Conservation (phyloP, 2,888 invertebrate genomes). For the Ypsolopha scabrella region DNA sequence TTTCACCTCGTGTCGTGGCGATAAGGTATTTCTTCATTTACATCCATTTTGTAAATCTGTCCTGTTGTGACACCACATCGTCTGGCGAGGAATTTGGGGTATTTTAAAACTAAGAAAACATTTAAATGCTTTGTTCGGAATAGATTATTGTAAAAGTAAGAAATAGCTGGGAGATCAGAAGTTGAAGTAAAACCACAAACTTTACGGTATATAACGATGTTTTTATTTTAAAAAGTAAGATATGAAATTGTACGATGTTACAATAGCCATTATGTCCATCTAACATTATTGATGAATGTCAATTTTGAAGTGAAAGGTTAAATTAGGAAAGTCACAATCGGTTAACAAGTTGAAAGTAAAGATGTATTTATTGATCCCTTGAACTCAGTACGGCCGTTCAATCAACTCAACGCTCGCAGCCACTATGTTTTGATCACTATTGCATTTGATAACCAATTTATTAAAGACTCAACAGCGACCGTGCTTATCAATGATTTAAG, state of each 20-base stretch:
- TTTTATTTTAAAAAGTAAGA: not conserved
- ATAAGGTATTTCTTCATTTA: slow-evolving; percentile 51
- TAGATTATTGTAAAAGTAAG: not conserved
- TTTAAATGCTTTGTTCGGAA: slow-evolving; percentile 6
- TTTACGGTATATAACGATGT: not conserved
- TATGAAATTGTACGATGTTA: not conserved
- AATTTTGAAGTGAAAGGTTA: not conserved
- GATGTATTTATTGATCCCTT: slow-evolving; percentile 16
- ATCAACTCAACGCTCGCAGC: not conserved
- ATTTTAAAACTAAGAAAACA: slow-evolving; percentile 35
- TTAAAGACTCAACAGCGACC: too few species aligned
- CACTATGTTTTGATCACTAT: too few species aligned
- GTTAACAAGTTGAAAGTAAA: slow-evolving; percentile 3
- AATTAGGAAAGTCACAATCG: slow-evolving; percentile 2
- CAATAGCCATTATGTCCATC: not conserved
- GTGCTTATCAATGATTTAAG: too few species aligned
- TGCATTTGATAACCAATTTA: too few species aligned
- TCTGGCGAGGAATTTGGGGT: slow-evolving; percentile 18
- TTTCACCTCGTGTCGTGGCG: slow-evolving; percentile 41
- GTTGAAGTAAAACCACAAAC: too few species aligned
- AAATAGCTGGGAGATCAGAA: too few species aligned
- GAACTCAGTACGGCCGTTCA: slow-evolving; percentile 5
- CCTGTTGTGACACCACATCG: slow-evolving; percentile 13
- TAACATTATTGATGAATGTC: not conserved
- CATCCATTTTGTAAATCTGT: slow-evolving; percentile 26